Base-by-base conservation (phyloP, 2,888 invertebrate genomes). In the Hemistola chrysoprasaria region DNA sequence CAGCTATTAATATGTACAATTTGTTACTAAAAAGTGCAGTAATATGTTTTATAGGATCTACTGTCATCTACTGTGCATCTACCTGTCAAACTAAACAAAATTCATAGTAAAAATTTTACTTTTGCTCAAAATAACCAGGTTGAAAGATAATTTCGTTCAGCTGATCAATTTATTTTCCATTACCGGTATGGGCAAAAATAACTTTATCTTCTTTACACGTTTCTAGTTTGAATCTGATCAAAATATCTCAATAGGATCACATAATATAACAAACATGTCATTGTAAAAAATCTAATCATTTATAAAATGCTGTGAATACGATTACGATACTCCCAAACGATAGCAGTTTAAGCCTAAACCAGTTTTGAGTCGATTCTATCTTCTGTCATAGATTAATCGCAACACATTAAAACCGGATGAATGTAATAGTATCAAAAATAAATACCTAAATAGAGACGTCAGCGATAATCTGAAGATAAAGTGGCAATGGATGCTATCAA, bases 401-500 rank as follows among this genome's bases (percentile, higher is more conserved):
- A 54, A 55, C 65, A 68, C 77, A 71, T 79, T 76, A 77, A 54
- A 70, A 67, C 62, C 64, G 62, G 64, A 65, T 61, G 71, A 72
- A 60, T 56, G 52, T 59, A 61, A 66, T 61, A 28, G 29, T 35
- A 39, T 39, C 43, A 44, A 38, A 44, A 73, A 71, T 74, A 67
- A 66, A 68, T 68, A 69, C 59, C 67, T 64, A 72, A 78, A 78
- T 81, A 73, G 74, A 83, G 83, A 78, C 76, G 76, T 83, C 71
- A 67, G 40, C 60, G 74, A 80, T 85, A 80, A 84, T 84, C 82
- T 78, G 51, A 69, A 74, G 77, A 85, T 83, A 78, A 77, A 85
- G 78, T 66, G 64, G 71, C 68, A 62, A 70, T 70, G 66, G 68
- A 63, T 69, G 67, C 78, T 78, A 78, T 80, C 78, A 68, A 65